Conservation (phyloP, 2,888 invertebrate species). For the Baronia brevicornis region DNA sequence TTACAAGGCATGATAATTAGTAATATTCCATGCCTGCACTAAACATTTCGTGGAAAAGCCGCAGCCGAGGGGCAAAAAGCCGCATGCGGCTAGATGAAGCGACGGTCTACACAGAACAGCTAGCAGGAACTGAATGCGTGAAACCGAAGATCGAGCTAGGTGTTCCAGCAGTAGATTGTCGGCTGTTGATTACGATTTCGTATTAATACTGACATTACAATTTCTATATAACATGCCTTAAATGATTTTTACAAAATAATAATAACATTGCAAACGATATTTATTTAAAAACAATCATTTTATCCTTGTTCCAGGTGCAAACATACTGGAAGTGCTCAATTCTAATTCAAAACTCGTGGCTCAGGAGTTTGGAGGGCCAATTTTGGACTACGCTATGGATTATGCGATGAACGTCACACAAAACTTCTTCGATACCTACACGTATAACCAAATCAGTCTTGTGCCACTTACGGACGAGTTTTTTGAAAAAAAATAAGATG, state of each 20-base stretch:
- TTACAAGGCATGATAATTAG: too few species aligned
- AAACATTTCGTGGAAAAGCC: too few species aligned
- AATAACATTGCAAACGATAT: conserved; percentile 8
- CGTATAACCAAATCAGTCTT: conserved; percentile 57
- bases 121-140: too few species aligned
- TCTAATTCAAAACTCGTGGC: conserved; percentile 61
- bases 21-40: too few species aligned
- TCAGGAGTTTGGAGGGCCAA: conserved; percentile 63
- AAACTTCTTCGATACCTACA: conserved; percentile 61
- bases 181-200: too few species aligned
- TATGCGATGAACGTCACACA: conserved; percentile 69
- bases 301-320: conserved; percentile 41
- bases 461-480: conserved; percentile 60
- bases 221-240: too few species aligned
- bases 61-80: too few species aligned
- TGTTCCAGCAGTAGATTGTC: too few species aligned
- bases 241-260: conserved; percentile 11
- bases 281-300: background rate
- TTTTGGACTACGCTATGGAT: conserved; percentile 64
- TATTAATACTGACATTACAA: too few species aligned
- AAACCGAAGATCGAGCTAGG: too few species aligned
- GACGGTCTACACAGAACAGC: too few species aligned
- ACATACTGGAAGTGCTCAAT: conserved; percentile 56
- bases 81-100: too few species aligned
- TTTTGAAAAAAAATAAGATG: conserved; percentile 42